phyloP scores from a whole-genome alignment of 2,888 invertebrate genomes.

The Ormyrus thymus region DNA sequence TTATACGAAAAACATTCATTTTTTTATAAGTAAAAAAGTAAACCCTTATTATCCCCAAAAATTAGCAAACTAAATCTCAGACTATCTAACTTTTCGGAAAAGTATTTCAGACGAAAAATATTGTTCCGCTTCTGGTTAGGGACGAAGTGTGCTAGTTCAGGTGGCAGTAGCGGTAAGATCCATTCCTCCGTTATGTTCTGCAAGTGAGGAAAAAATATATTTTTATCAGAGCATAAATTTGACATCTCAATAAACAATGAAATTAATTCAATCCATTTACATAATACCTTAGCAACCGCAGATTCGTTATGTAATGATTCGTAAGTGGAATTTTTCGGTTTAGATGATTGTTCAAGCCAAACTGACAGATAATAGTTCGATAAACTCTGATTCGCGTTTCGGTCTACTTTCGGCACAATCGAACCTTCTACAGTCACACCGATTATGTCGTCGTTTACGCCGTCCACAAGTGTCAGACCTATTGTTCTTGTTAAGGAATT shows the following conservation, averaged over 20 bases:
- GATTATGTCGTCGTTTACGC: constrained; percentile 74
- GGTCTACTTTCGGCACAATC: constrained; percentile 75
- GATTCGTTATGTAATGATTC: not conserved
- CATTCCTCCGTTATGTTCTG: constrained; percentile 78
- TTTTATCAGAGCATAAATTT: too few species aligned
- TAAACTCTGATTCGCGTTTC: constrained; percentile 75
- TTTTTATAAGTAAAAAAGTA: too few species aligned
- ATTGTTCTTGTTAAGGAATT: constrained; percentile 28
- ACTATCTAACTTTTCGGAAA: constrained; percentile 25
- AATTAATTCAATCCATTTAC: too few species aligned
- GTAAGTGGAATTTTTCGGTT: constrained; percentile 59
- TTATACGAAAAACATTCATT: too few species aligned
- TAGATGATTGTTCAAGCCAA: constrained; percentile 75
- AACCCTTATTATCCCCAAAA: too few species aligned
- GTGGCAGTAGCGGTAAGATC: constrained; percentile 79
- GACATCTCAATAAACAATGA: too few species aligned
- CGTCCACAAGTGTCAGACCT: constrained; percentile 60
- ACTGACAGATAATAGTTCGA: constrained; percentile 75
- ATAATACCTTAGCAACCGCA: constrained; percentile 1
- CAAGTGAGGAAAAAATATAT: constrained; percentile 45
- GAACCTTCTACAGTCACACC: constrained; percentile 79
- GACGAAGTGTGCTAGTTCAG: constrained; percentile 79
- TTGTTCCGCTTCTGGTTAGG: constrained; percentile 76
- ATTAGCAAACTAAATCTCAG: too few species aligned
- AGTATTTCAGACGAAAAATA: constrained; percentile 71